Evolutionary conservation across 2,113 vertebrate genomes (phyloP), one percentile per base, ranked within the genome.

Genomic region (Periophthalmodon schlosseri): DNA sequence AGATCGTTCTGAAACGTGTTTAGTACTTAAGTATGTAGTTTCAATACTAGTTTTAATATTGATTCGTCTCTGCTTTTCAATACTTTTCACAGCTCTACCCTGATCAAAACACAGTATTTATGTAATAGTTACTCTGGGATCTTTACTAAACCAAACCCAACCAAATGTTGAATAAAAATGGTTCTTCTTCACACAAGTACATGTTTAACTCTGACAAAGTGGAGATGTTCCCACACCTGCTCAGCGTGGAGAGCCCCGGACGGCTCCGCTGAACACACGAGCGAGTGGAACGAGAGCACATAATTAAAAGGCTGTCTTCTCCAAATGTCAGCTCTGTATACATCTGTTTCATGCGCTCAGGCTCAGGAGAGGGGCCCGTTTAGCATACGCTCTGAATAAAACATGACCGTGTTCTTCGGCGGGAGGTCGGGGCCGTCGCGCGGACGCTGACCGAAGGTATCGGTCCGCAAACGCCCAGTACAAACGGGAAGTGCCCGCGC

Each of bases 381-480:
- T 39, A 79, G 68, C 70, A 14, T n/a, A 70, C 44, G 52, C 28
- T 10, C 44, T 84, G 80, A 90, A 87, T 80, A 87, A 87, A 83
- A 85, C 80, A 82, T 84, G 56, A 44, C 78, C 88, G 23, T 67
- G 56, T 23, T 81, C 76, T 89, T 72, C 75, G 77, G 72, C 33
- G 75, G 82, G 84, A 88, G 83, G 86, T 90, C 81, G 86, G 77
- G 84, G 79, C 73, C 73, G 73, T 70, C 60, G 76, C 81, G 74
- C 69, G 79, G 78, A 72, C 23, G 2, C 7, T 46, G 64, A 74
- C 68, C 64, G 61, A 71, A 68, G 78, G 67, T 10, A 14, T 2
- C 60, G 6, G 60, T 8, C 13, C 28, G 21, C 11, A 60, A 60
- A 13, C 34, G 24, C 24, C 20, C 52, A 54, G 5, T 54, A n/a